Evolutionary conservation across 2,888 invertebrate species (phyloP).

Genomic region (Lasius platythorax): DNA sequence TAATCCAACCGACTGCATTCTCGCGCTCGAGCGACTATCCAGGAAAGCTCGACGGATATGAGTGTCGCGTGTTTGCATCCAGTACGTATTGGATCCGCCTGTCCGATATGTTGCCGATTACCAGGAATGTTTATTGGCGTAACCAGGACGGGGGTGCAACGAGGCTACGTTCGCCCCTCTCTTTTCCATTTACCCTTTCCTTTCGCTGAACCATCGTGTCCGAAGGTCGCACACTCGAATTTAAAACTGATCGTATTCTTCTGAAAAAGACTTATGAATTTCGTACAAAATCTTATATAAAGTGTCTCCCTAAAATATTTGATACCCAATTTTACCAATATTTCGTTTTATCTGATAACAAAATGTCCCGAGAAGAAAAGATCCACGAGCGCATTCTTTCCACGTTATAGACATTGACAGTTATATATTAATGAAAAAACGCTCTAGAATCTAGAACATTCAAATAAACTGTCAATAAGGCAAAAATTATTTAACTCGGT

Average conservation of each 20-base stretch:
- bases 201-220: not conserved
- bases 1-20: conserved; percentile 11
- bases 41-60: conserved; percentile 9
- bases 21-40: conserved; percentile 1
- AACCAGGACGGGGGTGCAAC: not conserved
- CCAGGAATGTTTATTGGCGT: not conserved
- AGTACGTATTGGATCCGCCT: not conserved
- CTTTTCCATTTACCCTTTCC: not conserved
- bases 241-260: not conserved
- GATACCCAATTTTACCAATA: not conserved
- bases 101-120: conserved; percentile 9
- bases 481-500: not conserved
- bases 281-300: not conserved
- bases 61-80: conserved; percentile 1
- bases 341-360: not conserved
- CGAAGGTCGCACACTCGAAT: not conserved
- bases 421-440: not conserved
- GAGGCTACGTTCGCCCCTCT: not conserved
- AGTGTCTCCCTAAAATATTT: not conserved
- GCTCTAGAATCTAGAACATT: not conserved
- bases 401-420: not conserved
- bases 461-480: too few species aligned
- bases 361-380: not conserved
- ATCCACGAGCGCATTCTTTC: not conserved
- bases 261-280: not conserved